phyloP scores from a whole-genome alignment of 2,797 vertebrate species.

The Gymnopithys bicolor region DNA sequence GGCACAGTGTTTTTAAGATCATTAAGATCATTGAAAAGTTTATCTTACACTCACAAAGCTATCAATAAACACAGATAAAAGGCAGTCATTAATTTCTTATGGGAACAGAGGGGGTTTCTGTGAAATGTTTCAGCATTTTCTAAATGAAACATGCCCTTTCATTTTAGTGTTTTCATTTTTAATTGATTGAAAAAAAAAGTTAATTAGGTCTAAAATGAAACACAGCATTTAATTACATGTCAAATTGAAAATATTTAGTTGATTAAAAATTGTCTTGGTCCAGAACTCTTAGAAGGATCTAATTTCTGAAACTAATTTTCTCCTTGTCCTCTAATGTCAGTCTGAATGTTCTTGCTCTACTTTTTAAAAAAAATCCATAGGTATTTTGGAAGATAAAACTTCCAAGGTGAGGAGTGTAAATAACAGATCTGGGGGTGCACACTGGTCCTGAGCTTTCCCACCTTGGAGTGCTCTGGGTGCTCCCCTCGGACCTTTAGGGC shows the following conservation, averaged over 20 bases:
- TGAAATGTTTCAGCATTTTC: neutral
- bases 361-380: neutral
- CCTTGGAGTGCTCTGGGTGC: rapidly evolving
- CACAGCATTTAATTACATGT: constrained; percentile 18
- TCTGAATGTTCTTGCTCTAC: neutral
- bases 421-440: too few relatives aligned
- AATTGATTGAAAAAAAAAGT: neutral
- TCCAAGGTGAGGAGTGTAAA: neutral
- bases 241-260: neutral
- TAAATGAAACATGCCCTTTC: neutral
- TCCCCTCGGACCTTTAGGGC: neutral
- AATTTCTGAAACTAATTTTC: constrained; percentile 12
- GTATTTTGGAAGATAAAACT: neutral
- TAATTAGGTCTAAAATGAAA: constrained; percentile 23
- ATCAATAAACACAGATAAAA: neutral
- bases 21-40: neutral
- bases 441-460: neutral
- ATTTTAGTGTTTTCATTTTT: constrained; percentile 3
- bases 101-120: neutral
- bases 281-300: neutral
- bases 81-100: neutral
- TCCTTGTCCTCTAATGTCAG: neutral
- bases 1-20: neutral
- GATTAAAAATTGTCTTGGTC: neutral
- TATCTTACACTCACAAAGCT: neutral